Evolutionary conservation across 2,888 invertebrate species (phyloP).

Genomic region (Polymixis flavicincta): DNA sequence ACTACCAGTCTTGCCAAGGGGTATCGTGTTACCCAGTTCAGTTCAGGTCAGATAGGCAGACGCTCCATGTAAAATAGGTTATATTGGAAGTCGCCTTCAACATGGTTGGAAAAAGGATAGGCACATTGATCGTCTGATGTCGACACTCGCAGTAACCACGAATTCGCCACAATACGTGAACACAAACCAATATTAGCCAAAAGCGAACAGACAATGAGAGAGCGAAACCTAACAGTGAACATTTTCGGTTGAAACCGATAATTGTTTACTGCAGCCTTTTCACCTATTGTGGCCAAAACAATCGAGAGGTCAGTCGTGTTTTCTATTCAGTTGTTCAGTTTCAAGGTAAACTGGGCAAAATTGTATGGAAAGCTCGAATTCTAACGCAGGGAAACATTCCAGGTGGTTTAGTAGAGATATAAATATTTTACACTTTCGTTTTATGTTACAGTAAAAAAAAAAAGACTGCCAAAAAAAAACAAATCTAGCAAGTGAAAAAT

Average conservation of each 20-base stretch:
- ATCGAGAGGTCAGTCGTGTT: constrained; percentile 3
- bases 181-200: not conserved
- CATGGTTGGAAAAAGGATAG: not conserved
- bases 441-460: too few relatives aligned
- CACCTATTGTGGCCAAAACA: constrained; percentile 17
- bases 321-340: not conserved
- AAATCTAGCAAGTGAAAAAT: too few relatives aligned
- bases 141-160: not conserved
- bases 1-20: not conserved
- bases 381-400: too few relatives aligned
- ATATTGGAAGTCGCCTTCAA: not conserved
- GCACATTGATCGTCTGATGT: not conserved
- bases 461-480: too few relatives aligned
- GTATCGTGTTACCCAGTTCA: not conserved
- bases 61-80: not conserved
- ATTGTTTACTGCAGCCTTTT: constrained; percentile 11
- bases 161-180: constrained; percentile 6
- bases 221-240: not conserved
- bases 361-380: not conserved
- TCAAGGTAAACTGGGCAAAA: not conserved
- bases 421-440: too few relatives aligned
- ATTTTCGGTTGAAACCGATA: constrained; percentile 10
- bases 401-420: too few relatives aligned
- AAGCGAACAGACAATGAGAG: not conserved
- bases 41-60: not conserved